These are phyloP conservation scores for Trididemnum miniatum DNA, from an alignment of 23 tunicate species.

Conservation along the genomic window DNA sequence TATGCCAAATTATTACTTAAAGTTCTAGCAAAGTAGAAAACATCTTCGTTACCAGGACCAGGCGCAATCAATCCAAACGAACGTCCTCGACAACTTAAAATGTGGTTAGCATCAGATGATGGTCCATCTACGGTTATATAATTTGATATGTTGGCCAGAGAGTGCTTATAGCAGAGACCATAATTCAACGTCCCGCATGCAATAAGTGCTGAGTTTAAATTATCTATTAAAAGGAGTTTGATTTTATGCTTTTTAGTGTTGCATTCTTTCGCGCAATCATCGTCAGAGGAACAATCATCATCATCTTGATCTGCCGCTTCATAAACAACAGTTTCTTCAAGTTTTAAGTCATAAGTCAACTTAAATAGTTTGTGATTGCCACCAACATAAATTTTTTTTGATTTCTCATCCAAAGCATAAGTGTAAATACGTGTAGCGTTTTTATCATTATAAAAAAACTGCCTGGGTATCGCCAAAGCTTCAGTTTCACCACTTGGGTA, in stretches of 20 bases:
- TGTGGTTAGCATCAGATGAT: slow-evolving; percentile 16
- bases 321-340: background rate
- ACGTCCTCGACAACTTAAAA: slow-evolving; percentile 25
- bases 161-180: slow-evolving; percentile 50
- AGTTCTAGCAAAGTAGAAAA: slow-evolving; percentile 70
- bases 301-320: background rate
- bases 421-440: background rate
- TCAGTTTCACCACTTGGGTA: too few relatives aligned
- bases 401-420: background rate
- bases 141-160: slow-evolving; percentile 10
- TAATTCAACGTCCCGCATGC: slow-evolving; percentile 42
- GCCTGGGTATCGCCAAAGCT: too few relatives aligned
- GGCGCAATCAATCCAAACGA: slow-evolving; percentile 39
- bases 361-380: slow-evolving; percentile 12
- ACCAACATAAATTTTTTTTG: slow-evolving; percentile 9
- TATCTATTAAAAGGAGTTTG: slow-evolving; percentile 26
- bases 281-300: background rate
- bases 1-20: slow-evolving; percentile 29
- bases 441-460: background rate
- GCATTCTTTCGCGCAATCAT: slow-evolving; percentile 6
- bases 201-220: background rate
- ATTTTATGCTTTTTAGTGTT: background rate
- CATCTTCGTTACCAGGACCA: slow-evolving; percentile 6
- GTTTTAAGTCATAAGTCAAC: background rate
- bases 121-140: slow-evolving; percentile 6